Percentiles rank a stretch among this genome's conserved stretches.
Conservation (phyloP, 2,113 vertebrate species). For the Hydrochoerus hydrochaeris region DNA sequence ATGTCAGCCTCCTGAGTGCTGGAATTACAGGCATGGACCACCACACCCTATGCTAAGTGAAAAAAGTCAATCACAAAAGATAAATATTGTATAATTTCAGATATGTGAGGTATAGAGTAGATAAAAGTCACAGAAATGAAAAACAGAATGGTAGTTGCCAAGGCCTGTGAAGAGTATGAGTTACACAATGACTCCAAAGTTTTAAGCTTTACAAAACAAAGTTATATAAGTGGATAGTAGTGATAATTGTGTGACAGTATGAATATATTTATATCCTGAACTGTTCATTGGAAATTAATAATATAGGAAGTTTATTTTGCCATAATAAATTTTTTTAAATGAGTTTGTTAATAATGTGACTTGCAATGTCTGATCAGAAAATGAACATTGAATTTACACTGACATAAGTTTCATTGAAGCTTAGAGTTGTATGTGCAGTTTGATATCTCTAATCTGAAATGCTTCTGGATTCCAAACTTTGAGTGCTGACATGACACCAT, state of each 20-base stretch:
- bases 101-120: not conserved
- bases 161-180: not conserved
- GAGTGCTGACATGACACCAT: not conserved
- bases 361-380: conserved; percentile 52
- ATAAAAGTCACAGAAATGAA: not conserved
- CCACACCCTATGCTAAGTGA: not conserved
- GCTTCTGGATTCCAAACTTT: not conserved
- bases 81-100: not conserved
- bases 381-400: not conserved
- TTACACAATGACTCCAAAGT: not conserved
- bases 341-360: not conserved
- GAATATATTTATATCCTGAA: not conserved
- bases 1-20: not conserved
- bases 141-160: not conserved
- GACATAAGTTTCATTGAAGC: conserved; percentile 31
- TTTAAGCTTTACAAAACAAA: not conserved
- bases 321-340: not conserved
- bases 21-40: not conserved
- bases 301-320: not conserved
- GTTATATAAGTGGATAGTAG: not conserved
- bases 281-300: not conserved
- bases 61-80: not conserved
- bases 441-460: not conserved
- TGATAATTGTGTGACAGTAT: not conserved
- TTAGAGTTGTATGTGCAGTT: not conserved